A percentile compares a stretch with the other conserved stretches of the same genome.
Conservation (phyloP, 1,140 invertebrate genomes). For the Drosophila kikkawai region DNA sequence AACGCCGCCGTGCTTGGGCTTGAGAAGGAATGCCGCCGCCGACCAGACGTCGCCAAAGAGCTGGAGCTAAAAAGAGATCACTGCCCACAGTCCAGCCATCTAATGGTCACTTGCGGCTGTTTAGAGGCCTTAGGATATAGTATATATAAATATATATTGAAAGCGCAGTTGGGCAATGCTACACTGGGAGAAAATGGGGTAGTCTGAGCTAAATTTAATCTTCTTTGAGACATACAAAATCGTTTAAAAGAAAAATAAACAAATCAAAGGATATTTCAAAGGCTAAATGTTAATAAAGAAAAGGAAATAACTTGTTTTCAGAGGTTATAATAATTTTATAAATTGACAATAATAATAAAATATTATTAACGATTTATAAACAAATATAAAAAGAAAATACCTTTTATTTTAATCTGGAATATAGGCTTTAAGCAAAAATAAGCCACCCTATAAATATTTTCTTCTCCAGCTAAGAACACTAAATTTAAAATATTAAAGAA, state of each 20-base stretch:
- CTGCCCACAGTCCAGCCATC: constrained; percentile 42
- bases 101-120: constrained; percentile 53
- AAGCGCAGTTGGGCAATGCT: constrained; percentile 18
- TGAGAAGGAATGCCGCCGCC: constrained; percentile 67
- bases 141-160: constrained; percentile 24
- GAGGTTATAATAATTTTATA: background rate
- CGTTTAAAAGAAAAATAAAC: background rate
- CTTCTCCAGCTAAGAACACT: background rate
- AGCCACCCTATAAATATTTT: no score
- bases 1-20: constrained; percentile 48
- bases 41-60: constrained; percentile 72
- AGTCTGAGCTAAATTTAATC: background rate
- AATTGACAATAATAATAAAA: background rate
- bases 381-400: no score
- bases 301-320: no score
- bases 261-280: background rate
- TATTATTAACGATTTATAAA: no score
- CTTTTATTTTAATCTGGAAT: no score
- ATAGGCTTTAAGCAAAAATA: background rate
- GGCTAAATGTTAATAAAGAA: background rate
- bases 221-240: no score
- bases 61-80: constrained; percentile 33
- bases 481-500: background rate
- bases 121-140: constrained; percentile 43
- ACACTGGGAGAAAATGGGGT: background rate